Conservation (phyloP, 2,888 invertebrate genomes). For the Sphaeridia pumilis region DNA sequence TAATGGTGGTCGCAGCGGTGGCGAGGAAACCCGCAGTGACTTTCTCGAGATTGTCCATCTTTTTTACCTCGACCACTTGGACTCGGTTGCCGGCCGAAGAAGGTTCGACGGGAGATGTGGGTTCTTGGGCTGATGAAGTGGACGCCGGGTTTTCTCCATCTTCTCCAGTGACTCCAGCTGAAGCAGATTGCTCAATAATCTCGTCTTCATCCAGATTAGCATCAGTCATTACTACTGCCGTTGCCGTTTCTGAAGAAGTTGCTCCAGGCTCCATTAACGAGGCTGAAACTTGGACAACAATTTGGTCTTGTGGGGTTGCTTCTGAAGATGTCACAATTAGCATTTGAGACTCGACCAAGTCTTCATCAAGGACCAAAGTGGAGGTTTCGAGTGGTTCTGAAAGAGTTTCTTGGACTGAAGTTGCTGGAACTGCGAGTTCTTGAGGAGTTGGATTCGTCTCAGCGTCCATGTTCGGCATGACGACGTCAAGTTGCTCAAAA, state of each 20-base stretch:
- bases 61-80: slow-evolving; percentile 15
- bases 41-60: slow-evolving; percentile 33
- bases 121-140: too few species aligned
- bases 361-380: too few species aligned
- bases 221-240: too few species aligned
- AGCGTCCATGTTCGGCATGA: slow-evolving; percentile 6
- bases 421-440: neutral
- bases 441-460: neutral
- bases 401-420: too few species aligned
- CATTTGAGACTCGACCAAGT: too few species aligned
- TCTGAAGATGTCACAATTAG: too few species aligned
- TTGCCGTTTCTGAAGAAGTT: neutral
- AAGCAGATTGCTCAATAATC: neutral
- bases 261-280: neutral
- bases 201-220: neutral
- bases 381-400: too few species aligned
- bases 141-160: neutral
- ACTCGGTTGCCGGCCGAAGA: neutral
- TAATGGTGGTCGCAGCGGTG: slow-evolving; percentile 28
- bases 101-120: neutral
- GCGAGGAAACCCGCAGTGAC: slow-evolving; percentile 35
- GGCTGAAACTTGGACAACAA: too few species aligned
- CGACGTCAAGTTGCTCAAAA: neutral
- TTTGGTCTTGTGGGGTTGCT: too few species aligned
- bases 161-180: neutral